These are phyloP conservation scores for human DNA, from an alignment of 2,113 vertebrate genomes.

Conservation along the genomic window GRCh38 chr4:150471001-150471500, in stretches of 20 bases:
- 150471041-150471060: neutral
- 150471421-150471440: neutral
- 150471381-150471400: neutral
- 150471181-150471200: neutral
- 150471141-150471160: neutral
- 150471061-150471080: neutral
- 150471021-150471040: neutral
- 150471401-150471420: neutral
- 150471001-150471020: neutral
- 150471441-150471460: constrained; percentile 3
- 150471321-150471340: neutral
- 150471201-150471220: neutral
- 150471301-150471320: constrained; percentile 4
- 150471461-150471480: neutral
- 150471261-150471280: neutral
- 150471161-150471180: neutral
- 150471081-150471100: neutral
- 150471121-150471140: accelerated
- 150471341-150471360: neutral
- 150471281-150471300: neutral
- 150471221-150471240: neutral
- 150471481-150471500: neutral
- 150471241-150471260: neutral
- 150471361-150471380: neutral
- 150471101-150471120: neutral